phyloP scores from a whole-genome alignment of 2,888 invertebrate species.

The Clivina fossor region DNA sequence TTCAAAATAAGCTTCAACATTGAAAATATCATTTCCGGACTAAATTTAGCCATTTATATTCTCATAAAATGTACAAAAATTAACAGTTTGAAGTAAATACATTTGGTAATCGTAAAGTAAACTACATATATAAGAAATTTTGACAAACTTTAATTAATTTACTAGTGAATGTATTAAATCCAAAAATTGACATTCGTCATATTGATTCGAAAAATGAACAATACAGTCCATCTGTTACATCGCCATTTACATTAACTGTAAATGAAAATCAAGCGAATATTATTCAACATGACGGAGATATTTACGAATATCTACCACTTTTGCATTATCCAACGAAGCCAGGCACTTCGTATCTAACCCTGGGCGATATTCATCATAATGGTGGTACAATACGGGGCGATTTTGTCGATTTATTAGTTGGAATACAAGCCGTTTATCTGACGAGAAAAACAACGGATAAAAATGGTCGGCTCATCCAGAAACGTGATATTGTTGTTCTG shows the following conservation, averaged over 20 bases:
- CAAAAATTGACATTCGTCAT: constrained; percentile 61
- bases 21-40: no score
- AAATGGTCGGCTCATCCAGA: constrained; percentile 48
- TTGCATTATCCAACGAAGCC: constrained; percentile 68
- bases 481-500: constrained; percentile 56
- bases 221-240: constrained; percentile 67
- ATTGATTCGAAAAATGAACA: constrained; percentile 59
- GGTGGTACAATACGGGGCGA: constrained; percentile 51
- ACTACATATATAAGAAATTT: no score
- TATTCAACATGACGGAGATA: constrained; percentile 59
- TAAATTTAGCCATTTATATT: no score
- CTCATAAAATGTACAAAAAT: no score
- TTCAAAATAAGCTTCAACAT: no score
- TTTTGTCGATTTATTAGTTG: constrained; percentile 68
- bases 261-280: constrained; percentile 68
- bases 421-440: constrained; percentile 66
- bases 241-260: constrained; percentile 65
- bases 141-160: no score
- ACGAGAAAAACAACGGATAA: constrained; percentile 64
- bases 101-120: neutral
- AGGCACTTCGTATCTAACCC: constrained; percentile 56
- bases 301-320: constrained; percentile 57
- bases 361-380: constrained; percentile 59
- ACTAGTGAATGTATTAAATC: constrained; percentile 69
- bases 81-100: no score